Conservation (phyloP, 2,888 invertebrate species). For the Galeruca laticollis region DNA sequence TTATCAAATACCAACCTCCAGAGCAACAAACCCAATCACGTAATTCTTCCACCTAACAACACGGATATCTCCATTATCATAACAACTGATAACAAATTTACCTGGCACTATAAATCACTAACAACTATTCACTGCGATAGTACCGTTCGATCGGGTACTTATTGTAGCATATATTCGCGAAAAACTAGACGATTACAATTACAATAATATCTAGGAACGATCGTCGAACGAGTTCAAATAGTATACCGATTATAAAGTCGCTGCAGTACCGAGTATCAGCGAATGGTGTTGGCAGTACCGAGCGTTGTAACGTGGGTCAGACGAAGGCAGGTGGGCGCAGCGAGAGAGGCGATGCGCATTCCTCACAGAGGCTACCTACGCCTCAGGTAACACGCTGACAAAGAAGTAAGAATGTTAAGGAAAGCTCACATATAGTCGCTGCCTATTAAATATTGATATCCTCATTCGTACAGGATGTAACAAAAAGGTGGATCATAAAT, state of each 20-base stretch:
- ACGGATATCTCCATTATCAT: conserved; percentile 4
- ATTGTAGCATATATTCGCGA: conserved; percentile 12
- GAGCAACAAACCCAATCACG: conserved; percentile 20
- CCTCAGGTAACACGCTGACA: conserved; percentile 17
- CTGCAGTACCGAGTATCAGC: conserved; percentile 25
- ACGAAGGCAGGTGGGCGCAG: conserved; percentile 32
- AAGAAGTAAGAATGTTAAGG: conserved; percentile 25
- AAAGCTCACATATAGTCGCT: too few relatives aligned
- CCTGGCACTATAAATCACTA: conserved; percentile 28
- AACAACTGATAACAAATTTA: conserved; percentile 24
- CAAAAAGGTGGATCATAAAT: too few relatives aligned
- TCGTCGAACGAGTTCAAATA: conserved; percentile 5
- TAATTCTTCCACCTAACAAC: conserved; percentile 20
- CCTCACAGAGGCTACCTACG: conserved; percentile 13
- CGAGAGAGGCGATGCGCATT: conserved; percentile 22
- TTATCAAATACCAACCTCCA: conserved; percentile 9
- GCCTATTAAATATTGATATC: neutral
- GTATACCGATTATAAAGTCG: neutral
- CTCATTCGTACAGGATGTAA: neutral
- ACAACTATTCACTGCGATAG: conserved; percentile 22
- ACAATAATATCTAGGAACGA: neutral
- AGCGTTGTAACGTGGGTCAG: conserved; percentile 25
- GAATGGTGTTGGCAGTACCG: conserved; percentile 14
- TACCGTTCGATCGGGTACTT: conserved; percentile 20
- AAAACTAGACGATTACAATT: neutral